Base-by-base conservation (phyloP, 2,113 vertebrate species). In the Esox niger region DNA sequence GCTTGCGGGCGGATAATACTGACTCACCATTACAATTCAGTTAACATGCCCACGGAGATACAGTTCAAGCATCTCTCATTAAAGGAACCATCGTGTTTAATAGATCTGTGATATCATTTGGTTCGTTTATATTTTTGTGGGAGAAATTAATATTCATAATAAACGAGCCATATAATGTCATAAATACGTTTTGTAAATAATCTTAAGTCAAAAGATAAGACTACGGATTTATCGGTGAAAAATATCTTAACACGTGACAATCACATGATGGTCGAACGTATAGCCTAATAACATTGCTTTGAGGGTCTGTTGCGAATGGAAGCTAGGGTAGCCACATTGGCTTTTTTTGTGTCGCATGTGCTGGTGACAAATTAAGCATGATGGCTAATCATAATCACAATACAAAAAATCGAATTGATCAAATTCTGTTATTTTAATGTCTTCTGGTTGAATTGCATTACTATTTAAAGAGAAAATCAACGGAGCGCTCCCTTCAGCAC, bases 161-260 rank as follows among this genome's bases (percentile, higher is more conserved):
- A 43, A 15, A 43, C 3, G 11, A 43, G 47, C 21, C n/a, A 21
- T n/a, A 6, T 4, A 52, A 52, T 21, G 47, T 52, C 47, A n/a
- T n/a, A 52, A 21, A 6, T 23, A 52, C 1, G 8, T 52, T 6
- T 23, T 23, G 47, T 52, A 8, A 52, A 52, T 43, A 0, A 52
- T 52, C n/a, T 52, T 15, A 21, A 21, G n/a, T n/a, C n/a, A 52
- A 52, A 52, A 52, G 5, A 38, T 64, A 52, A 25, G 25, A 2
- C 54, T 26, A 56, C 54, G 4, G 23, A 25, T 9, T 21, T 52
- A 15, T 15, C 1, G 21, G n/a, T 52, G 15, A 21, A 8, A 21
- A 57, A 57, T 26, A 17, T 57, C 55, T n/a, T 57, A 33, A 21
- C 30, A 61, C 32, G 32, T 35, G 32, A 61, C 32, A 61, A 61